These are phyloP conservation scores for Hypotaenidia okinawae DNA, from an alignment of 2,797 vertebrate species.

Conservation along the genomic window DNA sequence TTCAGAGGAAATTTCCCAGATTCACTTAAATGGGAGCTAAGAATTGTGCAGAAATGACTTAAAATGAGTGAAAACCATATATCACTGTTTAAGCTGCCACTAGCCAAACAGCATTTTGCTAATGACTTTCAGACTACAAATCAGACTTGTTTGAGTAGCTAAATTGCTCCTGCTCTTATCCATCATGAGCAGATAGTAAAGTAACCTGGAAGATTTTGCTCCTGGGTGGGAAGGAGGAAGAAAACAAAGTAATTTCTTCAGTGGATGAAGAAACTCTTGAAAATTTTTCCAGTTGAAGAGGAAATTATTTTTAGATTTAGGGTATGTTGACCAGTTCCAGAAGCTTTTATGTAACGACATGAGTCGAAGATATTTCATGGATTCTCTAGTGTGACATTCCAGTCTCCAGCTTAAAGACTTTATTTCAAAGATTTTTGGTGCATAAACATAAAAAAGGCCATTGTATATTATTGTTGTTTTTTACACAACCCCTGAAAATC, in stretches of 20 bases:
- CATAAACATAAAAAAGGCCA: neutral
- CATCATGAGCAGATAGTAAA: constrained; percentile 18
- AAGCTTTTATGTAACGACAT: neutral
- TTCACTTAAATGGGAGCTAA: neutral
- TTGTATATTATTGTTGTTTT: neutral
- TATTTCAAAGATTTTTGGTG: neutral
- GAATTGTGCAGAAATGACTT: constrained; percentile 48
- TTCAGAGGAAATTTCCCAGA: constrained; percentile 36
- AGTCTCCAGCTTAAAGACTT: neutral
- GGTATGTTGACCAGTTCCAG: neutral
- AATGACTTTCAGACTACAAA: constrained; percentile 44
- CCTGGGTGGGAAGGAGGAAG: neutral
- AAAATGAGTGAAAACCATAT: constrained; percentile 42
- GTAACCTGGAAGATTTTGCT: neutral
- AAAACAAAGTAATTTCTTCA: constrained; percentile 9
- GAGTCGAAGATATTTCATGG: neutral
- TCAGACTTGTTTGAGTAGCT: constrained; percentile 32
- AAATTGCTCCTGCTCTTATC: constrained; percentile 34
- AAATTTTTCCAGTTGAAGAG: neutral
- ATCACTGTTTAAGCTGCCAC: constrained; percentile 32
- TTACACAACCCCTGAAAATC: neutral
- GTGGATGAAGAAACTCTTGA: neutral
- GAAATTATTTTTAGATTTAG: constrained; percentile 23
- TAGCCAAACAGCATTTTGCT: constrained; percentile 47
- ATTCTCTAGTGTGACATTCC: neutral